phyloP scores from a whole-genome alignment of 2,113 vertebrate genomes.

The Rhegmatorhina hoffmannsi region DNA sequence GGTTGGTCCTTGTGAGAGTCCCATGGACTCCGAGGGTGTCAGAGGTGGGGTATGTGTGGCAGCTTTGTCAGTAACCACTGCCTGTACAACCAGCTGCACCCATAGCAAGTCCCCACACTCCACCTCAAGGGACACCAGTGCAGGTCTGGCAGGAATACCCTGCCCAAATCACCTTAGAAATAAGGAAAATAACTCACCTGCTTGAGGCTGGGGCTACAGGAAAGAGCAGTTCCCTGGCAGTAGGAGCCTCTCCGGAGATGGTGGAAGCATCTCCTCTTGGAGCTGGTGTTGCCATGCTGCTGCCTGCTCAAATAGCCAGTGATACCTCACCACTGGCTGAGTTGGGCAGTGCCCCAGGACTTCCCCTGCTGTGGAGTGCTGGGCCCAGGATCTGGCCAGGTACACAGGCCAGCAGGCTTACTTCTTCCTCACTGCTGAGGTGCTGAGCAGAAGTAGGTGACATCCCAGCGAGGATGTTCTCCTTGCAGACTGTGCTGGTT shows the following conservation, averaged over 20 bases:
- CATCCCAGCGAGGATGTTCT: neutral
- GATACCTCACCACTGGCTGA: neutral
- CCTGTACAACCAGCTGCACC: neutral
- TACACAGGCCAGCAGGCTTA: neutral
- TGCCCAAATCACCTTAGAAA: neutral
- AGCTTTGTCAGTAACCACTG: neutral
- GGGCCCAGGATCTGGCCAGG: neutral
- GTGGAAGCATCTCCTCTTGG: neutral
- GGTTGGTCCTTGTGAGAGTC: neutral
- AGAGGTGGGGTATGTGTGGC: accelerated
- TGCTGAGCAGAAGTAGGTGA: neutral
- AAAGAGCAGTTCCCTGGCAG: neutral
- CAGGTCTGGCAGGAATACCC: neutral
- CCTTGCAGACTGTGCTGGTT: neutral
- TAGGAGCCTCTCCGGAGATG: neutral
- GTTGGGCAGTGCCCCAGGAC: neutral
- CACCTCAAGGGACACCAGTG: neutral
- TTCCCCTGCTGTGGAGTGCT: neutral
- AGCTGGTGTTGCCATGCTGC: neutral
- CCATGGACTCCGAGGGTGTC: neutral
- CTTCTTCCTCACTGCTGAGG: accelerated
- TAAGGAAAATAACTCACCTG: neutral
- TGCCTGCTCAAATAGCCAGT: accelerated
- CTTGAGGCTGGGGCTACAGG: neutral
- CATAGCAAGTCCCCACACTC: neutral